Conservation (phyloP, 1,140 invertebrate genomes). For the Microplitis demolitor region DNA sequence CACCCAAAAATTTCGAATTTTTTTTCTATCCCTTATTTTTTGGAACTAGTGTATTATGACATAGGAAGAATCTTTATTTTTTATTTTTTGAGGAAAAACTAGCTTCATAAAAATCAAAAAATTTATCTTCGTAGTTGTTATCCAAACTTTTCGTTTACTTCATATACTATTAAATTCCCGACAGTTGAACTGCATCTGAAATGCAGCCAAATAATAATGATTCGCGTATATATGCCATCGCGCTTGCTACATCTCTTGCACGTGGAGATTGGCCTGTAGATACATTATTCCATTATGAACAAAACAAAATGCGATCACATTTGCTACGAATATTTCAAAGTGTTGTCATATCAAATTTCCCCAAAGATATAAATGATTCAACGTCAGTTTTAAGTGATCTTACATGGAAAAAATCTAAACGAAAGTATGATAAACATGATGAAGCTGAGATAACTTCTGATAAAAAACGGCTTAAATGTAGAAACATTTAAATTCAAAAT, state of each 20-base stretch:
- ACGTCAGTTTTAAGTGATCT: no score
- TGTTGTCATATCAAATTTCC: neutral
- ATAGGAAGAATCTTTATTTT: conserved; percentile 20
- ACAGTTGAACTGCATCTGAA: conserved; percentile 1
- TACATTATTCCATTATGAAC: neutral
- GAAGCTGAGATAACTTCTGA: no score
- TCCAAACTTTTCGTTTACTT: conserved; percentile 6
- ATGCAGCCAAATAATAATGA: conserved; percentile 15
- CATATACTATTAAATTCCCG: conserved; percentile 11
- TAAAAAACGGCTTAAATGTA: no score
- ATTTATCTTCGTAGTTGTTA: conserved; percentile 1
- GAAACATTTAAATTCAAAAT: no score
- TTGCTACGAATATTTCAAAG: neutral
- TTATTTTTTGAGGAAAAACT: conserved; percentile 22
- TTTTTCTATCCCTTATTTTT: no score
- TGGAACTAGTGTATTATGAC: conserved; percentile 26
- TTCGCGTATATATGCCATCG: conserved; percentile 27
- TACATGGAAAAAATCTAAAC: no score
- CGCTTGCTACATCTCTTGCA: conserved; percentile 17
- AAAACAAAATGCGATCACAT: neutral
- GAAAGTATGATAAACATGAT: no score
- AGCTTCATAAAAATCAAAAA: conserved; percentile 23
- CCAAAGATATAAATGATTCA: no score
- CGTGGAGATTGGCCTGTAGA: neutral
- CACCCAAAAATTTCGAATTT: no score